Conservation (phyloP, 2,888 invertebrate genomes). For the Tuberolachnus salignus region DNA sequence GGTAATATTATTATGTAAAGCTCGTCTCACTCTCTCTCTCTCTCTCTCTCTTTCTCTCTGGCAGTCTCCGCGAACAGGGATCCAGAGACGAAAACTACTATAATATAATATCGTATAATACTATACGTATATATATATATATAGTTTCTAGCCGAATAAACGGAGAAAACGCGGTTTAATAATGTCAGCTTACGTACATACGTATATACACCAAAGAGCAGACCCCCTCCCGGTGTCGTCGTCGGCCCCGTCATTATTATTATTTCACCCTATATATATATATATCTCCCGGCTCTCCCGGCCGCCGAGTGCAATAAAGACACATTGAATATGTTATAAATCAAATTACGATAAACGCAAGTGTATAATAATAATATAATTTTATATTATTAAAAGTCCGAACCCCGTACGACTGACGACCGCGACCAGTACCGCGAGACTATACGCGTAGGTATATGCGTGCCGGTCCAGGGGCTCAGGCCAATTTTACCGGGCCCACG, state of each 20-base stretch:
- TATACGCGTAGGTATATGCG: too few relatives aligned
- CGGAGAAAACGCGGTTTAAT: slow-evolving; percentile 49
- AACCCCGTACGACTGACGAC: too few relatives aligned
- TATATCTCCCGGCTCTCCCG: neutral
- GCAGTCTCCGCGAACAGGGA: neutral
- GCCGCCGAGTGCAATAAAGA: slow-evolving; percentile 6
- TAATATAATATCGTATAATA: too few relatives aligned
- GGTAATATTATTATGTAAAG: slow-evolving; percentile 47
- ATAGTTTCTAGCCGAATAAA: neutral
- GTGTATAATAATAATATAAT: too few relatives aligned
- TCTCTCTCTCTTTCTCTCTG: neutral
- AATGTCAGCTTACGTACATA: slow-evolving; percentile 32
- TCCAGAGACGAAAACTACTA: too few relatives aligned
- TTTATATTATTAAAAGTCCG: too few relatives aligned
- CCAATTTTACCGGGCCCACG: too few relatives aligned
- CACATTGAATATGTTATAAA: slow-evolving; percentile 31
- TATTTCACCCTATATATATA: slow-evolving; percentile 27
- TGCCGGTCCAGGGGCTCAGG: too few relatives aligned
- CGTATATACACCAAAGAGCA: too few relatives aligned
- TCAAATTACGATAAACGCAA: slow-evolving; percentile 49
- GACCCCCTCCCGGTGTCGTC: slow-evolving; percentile 27
- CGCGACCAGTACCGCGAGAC: too few relatives aligned
- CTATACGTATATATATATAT: too few relatives aligned
- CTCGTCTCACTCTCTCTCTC: slow-evolving; percentile 2
- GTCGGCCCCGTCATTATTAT: slow-evolving; percentile 44